Evolutionary conservation across 2,888 invertebrate genomes (phyloP), one percentile per base, ranked within the genome.

Genomic region (Dryadula phaetusa): DNA sequence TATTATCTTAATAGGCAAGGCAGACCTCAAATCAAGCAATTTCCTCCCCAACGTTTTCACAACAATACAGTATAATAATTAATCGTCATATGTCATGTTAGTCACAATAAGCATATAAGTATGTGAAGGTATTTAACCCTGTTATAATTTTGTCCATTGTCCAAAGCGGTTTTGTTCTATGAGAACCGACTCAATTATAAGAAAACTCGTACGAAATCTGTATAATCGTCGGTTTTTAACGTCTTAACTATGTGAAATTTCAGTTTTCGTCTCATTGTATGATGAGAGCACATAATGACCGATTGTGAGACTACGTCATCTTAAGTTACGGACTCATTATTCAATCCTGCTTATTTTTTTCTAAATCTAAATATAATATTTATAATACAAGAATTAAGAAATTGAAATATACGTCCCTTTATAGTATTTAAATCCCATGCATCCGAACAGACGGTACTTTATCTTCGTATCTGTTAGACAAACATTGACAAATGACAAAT

Each of bases 111-210:
- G 81, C 85, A 82, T 86, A 84, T 90, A 88, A 88, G 86, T 87
- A 92, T 90, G 92, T 91, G 92, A 92, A 92, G 86, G 80, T 79
- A 81, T 86, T 83, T 87, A 86, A 86, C 86, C 81, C 86, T 86
- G 88, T 88, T 90, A 91, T 89, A 90, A 88, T 92, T 91, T 88
- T 78, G 87, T 85, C 87, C 82, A 92, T 92, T 92, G 92, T 92
- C 92, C 90, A 83, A 87, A 83, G 76, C 79, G 81, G 82, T 88
- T 87, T 90, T 85, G 87, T 91, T 90, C 88, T 90, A 87, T 92
- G 92, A 82, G 92, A 92, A 92, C 92, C 83, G 83, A 82, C 86
- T 88, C 91, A 92, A 92, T 92, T 92, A 92, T 87, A 79, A 78
- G 75, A 78, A 77, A 79, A 79, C 79, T 76, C 74, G 80, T 86